These are phyloP conservation scores for Thera obeliscata DNA, from an alignment of 2,888 invertebrate genomes.

Conservation along the genomic window DNA sequence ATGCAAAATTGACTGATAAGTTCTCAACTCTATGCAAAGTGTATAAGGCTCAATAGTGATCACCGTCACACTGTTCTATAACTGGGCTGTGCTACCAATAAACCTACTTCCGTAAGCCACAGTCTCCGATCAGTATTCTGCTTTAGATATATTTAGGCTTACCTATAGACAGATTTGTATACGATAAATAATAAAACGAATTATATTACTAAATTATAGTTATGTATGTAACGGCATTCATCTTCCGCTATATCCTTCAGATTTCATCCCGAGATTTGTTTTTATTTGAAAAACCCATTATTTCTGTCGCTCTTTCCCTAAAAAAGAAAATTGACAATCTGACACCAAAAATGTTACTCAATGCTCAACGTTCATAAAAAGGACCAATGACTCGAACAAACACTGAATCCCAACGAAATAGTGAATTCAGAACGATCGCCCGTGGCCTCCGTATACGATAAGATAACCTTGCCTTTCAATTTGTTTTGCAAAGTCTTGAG, in stretches of 20 bases:
- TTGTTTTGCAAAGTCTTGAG: slow-evolving; percentile 66
- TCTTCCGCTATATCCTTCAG: no score
- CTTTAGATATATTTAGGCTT: neutral
- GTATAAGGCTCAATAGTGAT: slow-evolving; percentile 2
- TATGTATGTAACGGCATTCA: no score
- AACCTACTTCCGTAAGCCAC: no score
- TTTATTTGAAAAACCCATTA: no score
- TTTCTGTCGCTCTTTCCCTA: no score
- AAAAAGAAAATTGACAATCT: no score
- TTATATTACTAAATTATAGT: no score
- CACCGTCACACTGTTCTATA: neutral
- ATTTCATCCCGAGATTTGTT: no score
- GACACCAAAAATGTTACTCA: no score
- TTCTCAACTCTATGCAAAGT: slow-evolving; percentile 5
- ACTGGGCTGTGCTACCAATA: neutral
- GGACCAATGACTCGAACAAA: neutral
- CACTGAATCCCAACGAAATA: slow-evolving; percentile 10
- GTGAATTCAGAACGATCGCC: slow-evolving; percentile 46
- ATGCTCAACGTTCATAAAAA: neutral
- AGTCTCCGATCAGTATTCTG: neutral
- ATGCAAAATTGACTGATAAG: slow-evolving; percentile 1
- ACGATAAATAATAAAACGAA: no score
- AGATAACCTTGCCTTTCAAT: slow-evolving; percentile 84
- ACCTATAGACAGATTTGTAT: no score
- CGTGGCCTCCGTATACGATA: slow-evolving; percentile 71